These are phyloP conservation scores for Hemicrepidius hirtus DNA, from an alignment of 2,888 invertebrate genomes.

Conservation along the genomic window DNA sequence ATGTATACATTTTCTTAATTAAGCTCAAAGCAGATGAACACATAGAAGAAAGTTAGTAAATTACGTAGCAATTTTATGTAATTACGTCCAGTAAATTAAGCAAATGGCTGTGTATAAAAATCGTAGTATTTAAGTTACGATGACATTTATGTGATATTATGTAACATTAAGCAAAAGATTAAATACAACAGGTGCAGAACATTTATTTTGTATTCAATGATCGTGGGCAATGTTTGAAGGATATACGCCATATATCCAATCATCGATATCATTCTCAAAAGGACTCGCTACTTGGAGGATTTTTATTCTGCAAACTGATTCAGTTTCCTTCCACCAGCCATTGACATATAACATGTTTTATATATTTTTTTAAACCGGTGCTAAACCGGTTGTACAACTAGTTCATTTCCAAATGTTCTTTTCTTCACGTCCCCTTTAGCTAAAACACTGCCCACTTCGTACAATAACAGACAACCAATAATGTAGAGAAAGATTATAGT, in stretches of 20 bases:
- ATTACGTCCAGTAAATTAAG: constrained; percentile 3
- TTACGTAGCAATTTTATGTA: constrained; percentile 6
- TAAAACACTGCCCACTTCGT: background rate
- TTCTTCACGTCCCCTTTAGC: constrained; percentile 15
- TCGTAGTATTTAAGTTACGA: background rate
- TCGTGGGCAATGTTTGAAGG: constrained; percentile 37
- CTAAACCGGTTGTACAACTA: constrained; percentile 63
- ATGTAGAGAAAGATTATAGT: constrained; percentile 12
- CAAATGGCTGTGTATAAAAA: background rate
- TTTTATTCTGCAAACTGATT: constrained; percentile 39
- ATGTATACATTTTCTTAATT: background rate
- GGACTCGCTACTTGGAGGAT: constrained; percentile 16
- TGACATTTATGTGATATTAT: constrained; percentile 15
- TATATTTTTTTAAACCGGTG: constrained; percentile 56
- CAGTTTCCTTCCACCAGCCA: constrained; percentile 50
- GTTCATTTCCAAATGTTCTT: constrained; percentile 62
- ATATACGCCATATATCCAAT: background rate
- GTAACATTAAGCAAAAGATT: constrained; percentile 13
- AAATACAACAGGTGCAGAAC: constrained; percentile 34
- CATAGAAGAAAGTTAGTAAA: background rate
- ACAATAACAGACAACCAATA: constrained; percentile 6
- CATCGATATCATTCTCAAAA: constrained; percentile 23
- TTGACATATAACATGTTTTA: constrained; percentile 59
- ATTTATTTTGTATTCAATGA: constrained; percentile 28
- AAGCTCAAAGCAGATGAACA: background rate